Conservation (phyloP, 2,113 vertebrate species). For the Boleophthalmus pectinirostris region DNA sequence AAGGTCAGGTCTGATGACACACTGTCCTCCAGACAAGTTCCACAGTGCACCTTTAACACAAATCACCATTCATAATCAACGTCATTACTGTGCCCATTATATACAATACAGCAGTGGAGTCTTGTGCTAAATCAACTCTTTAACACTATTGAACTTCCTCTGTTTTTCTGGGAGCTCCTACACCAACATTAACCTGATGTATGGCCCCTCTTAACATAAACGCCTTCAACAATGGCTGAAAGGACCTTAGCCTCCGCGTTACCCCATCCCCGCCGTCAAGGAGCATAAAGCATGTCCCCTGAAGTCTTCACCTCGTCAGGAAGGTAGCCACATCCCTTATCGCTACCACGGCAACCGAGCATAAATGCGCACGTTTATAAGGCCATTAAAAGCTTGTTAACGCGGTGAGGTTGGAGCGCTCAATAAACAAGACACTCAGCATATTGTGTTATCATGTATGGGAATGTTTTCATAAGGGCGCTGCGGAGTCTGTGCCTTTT, state of each 20-base stretch:
- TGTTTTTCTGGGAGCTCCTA: not conserved
- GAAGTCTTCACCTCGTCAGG: not conserved
- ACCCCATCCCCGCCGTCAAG: not conserved
- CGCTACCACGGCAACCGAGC: not conserved
- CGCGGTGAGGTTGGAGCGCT: not conserved
- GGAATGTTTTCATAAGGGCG: not conserved
- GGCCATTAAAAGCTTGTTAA: slow-evolving; percentile 16
- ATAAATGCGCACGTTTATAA: slow-evolving; percentile 14
- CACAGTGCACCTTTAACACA: not conserved
- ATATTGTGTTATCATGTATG: not conserved
- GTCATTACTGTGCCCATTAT: slow-evolving; percentile 1
- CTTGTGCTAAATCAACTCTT: slow-evolving; percentile 7
- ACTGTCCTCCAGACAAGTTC: too few relatives aligned
- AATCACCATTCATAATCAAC: not conserved
- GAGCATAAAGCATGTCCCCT: not conserved
- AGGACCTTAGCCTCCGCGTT: not conserved
- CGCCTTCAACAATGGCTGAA: not conserved
- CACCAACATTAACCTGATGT: not conserved
- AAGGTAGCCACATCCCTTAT: slow-evolving; percentile 4
- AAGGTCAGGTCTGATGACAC: too few relatives aligned
- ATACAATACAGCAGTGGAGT: slow-evolving; percentile 11
- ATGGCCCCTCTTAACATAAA: not conserved
- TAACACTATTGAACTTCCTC: not conserved
- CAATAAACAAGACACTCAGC: not conserved
- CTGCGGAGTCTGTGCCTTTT: not conserved